Base-by-base conservation (phyloP, 2,113 vertebrate species). In the Neotoma lepida region DNA sequence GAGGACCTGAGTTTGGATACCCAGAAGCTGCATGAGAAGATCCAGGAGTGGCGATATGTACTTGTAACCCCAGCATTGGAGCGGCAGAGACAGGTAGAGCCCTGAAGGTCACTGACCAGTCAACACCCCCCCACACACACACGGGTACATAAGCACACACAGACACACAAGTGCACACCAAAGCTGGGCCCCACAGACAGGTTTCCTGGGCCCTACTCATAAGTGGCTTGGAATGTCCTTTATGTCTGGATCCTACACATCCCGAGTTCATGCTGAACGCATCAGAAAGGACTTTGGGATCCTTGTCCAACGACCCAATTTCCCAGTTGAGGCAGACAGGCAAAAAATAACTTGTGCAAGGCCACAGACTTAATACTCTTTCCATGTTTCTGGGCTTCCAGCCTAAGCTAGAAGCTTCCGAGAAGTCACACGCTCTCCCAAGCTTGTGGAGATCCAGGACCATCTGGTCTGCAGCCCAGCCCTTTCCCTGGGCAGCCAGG, bases 301-400 rank as follows among this genome's bases (percentile, higher is more conserved):
- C 49, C 33, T 77, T 88, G 63, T 80, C 81, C 91, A 54, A 86
- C 58, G 58, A 73, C 89, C 77, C 88, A 2, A 81, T 61, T 96
- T 81, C 87, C 80, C 84, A 89, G 10, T 30, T 64, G 78, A 95
- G 33, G 71, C 87, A 89, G 74, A 77, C 0, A 2, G 44, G 70
- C 73, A 82, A 63, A 64, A 84, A 84, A 58, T 68, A 80, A 73
- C 68, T n/a, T 46, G 9, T 49, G 80, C 22, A 46, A 78, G 93
- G 84, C 70, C 89, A 85, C 93, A 91, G 33, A 35, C 71, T 77
- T 80, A 49, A 78, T 81, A 76, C 85, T 56, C 15, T 85, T 74
- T 96, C 70, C 89, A 77, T 44, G 84, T 61, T 58, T 77, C 96
- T 94, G 95, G 93, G 93, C 89, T 93, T 87, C 78, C 46, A 20